phyloP scores from a whole-genome alignment of 2,797 vertebrate genomes.

The Leptodactylus fallax region DNA sequence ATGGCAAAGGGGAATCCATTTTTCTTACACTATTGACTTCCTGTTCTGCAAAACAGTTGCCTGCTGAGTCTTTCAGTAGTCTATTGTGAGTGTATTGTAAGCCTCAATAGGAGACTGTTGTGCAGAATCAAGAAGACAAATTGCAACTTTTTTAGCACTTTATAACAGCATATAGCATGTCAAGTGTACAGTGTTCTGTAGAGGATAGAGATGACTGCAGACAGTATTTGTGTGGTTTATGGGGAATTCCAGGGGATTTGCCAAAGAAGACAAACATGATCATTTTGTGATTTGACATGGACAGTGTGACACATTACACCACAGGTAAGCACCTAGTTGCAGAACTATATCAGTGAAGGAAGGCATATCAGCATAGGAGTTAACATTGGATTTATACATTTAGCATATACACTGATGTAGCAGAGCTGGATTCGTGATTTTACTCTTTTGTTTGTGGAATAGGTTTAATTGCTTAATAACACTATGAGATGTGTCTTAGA shows the following conservation, averaged over 20 bases:
- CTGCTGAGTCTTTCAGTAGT: constrained; percentile 35
- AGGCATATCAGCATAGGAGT: no score
- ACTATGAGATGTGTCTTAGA: background rate
- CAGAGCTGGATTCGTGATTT: background rate
- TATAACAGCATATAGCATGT: constrained; percentile 15
- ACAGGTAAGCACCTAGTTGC: background rate
- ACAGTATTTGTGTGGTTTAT: background rate
- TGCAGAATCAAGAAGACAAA: constrained; percentile 32
- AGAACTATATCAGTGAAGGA: background rate
- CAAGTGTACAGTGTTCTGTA: background rate
- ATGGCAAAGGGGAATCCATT: constrained; percentile 43
- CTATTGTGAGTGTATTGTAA: constrained; percentile 41
- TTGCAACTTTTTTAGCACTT: constrained; percentile 21
- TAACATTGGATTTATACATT: background rate
- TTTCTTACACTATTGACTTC: constrained; percentile 47
- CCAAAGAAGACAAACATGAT: background rate
- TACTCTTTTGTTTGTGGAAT: no score
- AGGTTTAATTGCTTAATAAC: background rate
- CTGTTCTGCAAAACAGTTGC: constrained; percentile 29
- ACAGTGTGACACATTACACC: background rate
- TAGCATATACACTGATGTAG: background rate
- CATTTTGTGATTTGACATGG: background rate
- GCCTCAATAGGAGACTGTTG: constrained; percentile 35
- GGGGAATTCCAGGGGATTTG: background rate
- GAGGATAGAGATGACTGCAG: background rate